phyloP scores from a whole-genome alignment of 2,888 invertebrate genomes.

The Eumerus sabulonum region DNA sequence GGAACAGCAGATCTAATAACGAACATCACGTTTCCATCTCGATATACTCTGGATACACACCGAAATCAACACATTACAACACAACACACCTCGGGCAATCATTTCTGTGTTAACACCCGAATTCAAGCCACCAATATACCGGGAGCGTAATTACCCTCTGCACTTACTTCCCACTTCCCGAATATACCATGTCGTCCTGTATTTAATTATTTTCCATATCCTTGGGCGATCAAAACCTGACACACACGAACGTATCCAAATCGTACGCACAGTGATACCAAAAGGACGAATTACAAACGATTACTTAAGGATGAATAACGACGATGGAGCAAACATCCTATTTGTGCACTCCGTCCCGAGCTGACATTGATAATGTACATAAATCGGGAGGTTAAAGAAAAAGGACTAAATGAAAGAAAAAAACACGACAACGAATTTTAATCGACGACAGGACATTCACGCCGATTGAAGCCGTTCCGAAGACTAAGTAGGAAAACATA shows the following conservation, averaged over 20 bases:
- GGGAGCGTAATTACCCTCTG: conserved; percentile 30
- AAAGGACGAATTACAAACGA: conserved; percentile 7
- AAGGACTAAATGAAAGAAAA: conserved; percentile 8
- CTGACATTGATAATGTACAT: conserved; percentile 1
- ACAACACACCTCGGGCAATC: conserved; percentile 27
- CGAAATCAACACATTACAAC: conserved; percentile 18
- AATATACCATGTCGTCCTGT: conserved; percentile 7
- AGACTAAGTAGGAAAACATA: conserved; percentile 61
- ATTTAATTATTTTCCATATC: conserved; percentile 36
- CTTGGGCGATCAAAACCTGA: conserved; percentile 1
- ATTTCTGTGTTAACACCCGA: conserved; percentile 38
- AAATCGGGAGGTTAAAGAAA: background rate
- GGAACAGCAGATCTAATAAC: background rate
- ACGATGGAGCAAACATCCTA: conserved; percentile 12
- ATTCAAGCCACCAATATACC: background rate
- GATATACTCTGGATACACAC: conserved; percentile 27
- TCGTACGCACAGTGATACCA: too few relatives aligned
- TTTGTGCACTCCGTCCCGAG: conserved; percentile 15
- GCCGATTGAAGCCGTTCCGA: conserved; percentile 57
- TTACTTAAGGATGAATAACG: conserved; percentile 1
- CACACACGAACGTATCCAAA: conserved; percentile 8
- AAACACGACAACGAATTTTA: conserved; percentile 48
- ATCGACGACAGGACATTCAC: conserved; percentile 59
- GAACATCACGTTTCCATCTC: too few relatives aligned
- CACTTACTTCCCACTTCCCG: conserved; percentile 37